Base-by-base conservation (phyloP, 2,797 vertebrate genomes). In the Leuciscus waleckii region DNA sequence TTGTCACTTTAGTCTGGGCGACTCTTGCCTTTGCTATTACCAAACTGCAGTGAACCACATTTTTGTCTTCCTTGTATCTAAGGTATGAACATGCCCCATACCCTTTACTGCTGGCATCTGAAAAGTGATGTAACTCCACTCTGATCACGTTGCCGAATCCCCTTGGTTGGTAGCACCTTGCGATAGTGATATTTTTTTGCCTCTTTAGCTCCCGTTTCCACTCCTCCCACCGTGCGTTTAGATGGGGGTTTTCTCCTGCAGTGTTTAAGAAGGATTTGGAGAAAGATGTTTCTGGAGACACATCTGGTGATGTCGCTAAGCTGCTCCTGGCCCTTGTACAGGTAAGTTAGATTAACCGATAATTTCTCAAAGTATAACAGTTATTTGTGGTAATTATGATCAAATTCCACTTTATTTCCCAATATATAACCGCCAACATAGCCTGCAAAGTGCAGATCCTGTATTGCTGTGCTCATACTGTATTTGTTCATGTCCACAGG, bases 241-340 rank as follows among this genome's bases (percentile, higher is more conserved):
- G n/a, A n/a, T n/a, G n/a, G n/a, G n/a, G n/a, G 29, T 51, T n/a
- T 56, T 43, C 91, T 89, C 37, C 87, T 81, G 46, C 92, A 99
- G 98, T 98, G 94, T 98, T 97, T 93, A 99, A 99, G 95, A 98
- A 97, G 23, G 98, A 99, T 0, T 91, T 99, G 94, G 97, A 98
- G 68, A 98, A 97, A 92, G 98, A 99, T 73, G 96, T 99, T 16
- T 83, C 96, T 43, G 98, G 97, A 0, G 98, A 99, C 92, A 99
- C 98, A 0, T 99, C 98, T 2, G 98, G 98, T 0, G 96, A 99
- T 91, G 98, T 99, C 90, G 95, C 96, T 26, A 98, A 98, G 90
- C 95, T 99, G 54, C 97, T 99, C 90, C 92, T 99, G 86, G 96
- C 96, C 79, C 94, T 99, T 21, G 96, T 97, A 63, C 95, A 98